Percentiles rank a stretch among this genome's conserved stretches.
These are phyloP conservation scores for Saccostrea glomerata DNA, from an alignment of 1,140 invertebrate species.

Conservation along the genomic window DNA sequence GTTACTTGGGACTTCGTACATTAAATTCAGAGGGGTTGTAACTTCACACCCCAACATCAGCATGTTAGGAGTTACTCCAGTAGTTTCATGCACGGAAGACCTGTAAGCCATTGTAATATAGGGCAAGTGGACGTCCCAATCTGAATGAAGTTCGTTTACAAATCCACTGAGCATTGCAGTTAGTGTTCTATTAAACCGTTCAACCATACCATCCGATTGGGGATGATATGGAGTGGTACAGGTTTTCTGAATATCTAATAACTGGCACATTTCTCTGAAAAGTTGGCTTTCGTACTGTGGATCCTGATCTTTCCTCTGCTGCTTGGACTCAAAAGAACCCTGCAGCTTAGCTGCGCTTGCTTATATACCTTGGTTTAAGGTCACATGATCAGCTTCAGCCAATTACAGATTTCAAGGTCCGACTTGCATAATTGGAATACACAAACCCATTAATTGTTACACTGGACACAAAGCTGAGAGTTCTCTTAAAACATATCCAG, in stretches of 20 bases:
- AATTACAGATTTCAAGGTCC: too few relatives aligned
- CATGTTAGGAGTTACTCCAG: slow-evolving; percentile 53
- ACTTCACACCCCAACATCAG: slow-evolving; percentile 31
- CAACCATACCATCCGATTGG: slow-evolving; percentile 62
- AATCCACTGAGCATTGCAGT: slow-evolving; percentile 49
- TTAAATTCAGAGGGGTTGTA: slow-evolving; percentile 24
- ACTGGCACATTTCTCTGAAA: slow-evolving; percentile 57
- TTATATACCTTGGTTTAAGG: too few relatives aligned
- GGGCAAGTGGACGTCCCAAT: slow-evolving; percentile 62
- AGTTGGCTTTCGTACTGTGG: slow-evolving; percentile 62
- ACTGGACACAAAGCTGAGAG: too few relatives aligned
- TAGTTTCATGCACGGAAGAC: slow-evolving; percentile 49
- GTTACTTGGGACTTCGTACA: background rate
- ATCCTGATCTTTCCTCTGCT: too few relatives aligned
- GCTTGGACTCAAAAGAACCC: too few relatives aligned
- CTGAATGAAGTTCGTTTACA: slow-evolving; percentile 45
- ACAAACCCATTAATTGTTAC: too few relatives aligned
- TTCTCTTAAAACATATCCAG: too few relatives aligned
- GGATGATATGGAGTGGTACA: slow-evolving; percentile 62
- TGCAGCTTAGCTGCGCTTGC: too few relatives aligned
- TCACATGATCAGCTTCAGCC: too few relatives aligned
- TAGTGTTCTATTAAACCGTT: slow-evolving; percentile 65
- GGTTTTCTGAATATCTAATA: slow-evolving; percentile 13
- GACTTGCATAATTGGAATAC: too few relatives aligned
- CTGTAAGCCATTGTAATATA: slow-evolving; percentile 57